Conservation (phyloP, 2,113 vertebrate species). For the Seriola aureovittata region DNA sequence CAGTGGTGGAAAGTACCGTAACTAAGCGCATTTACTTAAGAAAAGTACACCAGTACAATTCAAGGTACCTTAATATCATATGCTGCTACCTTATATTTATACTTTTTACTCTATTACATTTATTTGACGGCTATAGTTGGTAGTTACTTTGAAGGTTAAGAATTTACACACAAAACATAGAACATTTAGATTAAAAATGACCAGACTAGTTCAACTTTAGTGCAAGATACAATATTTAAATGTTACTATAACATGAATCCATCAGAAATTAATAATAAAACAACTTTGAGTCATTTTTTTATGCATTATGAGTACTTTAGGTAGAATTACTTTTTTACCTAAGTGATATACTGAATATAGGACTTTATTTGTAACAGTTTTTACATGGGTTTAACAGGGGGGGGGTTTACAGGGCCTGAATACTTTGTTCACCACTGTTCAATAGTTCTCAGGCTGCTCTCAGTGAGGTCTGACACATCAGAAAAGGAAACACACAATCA, state of each 20-base stretch:
- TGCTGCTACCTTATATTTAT: neutral
- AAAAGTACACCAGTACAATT: neutral
- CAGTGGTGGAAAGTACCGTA: neutral
- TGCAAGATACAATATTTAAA: neutral
- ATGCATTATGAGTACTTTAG: no score
- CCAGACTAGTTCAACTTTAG: neutral
- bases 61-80: no score
- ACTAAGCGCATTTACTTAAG: neutral
- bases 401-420: no score
- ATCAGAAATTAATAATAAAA: neutral
- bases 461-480: neutral
- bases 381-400: no score
- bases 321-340: neutral
- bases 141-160: neutral
- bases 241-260: neutral
- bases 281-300: neutral
- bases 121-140: neutral
- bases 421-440: no score
- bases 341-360: neutral
- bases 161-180: neutral
- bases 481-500: no score
- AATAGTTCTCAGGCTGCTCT: neutral
- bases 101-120: neutral
- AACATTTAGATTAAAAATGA: neutral
- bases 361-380: no score